phyloP scores from a whole-genome alignment of 2,797 vertebrate species.

The Halcyon chelicuti region DNA sequence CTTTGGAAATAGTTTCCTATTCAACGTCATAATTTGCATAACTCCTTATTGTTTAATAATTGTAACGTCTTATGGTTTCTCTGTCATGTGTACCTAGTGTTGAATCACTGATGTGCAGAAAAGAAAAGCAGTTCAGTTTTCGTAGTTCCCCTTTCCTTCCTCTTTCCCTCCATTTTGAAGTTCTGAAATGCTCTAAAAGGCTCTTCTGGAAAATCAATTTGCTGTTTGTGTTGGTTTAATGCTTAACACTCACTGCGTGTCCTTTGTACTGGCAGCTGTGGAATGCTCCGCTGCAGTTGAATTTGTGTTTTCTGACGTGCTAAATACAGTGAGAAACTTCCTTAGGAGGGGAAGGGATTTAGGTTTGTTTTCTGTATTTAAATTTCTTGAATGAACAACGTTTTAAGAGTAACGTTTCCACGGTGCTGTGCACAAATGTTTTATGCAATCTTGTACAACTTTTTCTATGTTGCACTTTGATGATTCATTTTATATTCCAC shows the following conservation, averaged over 20 bases:
- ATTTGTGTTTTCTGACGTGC: background rate
- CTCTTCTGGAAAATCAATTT: constrained; percentile 45
- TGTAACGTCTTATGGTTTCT: background rate
- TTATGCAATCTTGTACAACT: background rate
- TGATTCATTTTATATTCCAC: background rate
- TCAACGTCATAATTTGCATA: background rate
- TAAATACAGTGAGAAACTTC: background rate
- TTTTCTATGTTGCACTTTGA: background rate
- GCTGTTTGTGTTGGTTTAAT: constrained; percentile 62
- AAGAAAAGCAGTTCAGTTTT: background rate
- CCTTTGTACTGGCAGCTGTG: constrained; percentile 49
- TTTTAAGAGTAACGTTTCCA: background rate
- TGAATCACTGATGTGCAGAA: background rate
- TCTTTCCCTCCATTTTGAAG: background rate
- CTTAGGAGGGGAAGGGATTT: background rate
- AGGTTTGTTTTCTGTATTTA: background rate
- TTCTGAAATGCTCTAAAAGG: constrained; percentile 11
- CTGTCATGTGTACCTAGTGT: background rate
- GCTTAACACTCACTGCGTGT: constrained; percentile 25
- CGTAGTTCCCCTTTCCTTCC: background rate
- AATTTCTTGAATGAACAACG: background rate
- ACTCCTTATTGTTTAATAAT: background rate
- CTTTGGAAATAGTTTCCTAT: background rate
- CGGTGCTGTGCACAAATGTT: background rate
- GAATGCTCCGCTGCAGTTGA: constrained; percentile 15